Evolutionary conservation across 1,140 invertebrate genomes (phyloP).

Genomic region (Aleiodes sp.): DNA sequence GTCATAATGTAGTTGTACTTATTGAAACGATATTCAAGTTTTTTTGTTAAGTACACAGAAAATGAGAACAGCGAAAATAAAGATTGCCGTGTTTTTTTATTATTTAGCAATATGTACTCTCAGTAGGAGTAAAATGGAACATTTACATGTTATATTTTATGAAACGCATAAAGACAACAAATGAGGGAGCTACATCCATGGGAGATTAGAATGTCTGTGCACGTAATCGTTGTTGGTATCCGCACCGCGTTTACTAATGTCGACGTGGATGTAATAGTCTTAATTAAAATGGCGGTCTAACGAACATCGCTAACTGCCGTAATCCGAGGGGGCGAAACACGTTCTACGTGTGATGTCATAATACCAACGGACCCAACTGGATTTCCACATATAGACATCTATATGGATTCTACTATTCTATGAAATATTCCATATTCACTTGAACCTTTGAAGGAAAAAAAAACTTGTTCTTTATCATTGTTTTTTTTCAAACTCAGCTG

Average conservation of each 20-base stretch:
- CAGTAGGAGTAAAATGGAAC: neutral
- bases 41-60: too few species aligned
- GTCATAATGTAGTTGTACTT: too few species aligned
- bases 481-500: neutral
- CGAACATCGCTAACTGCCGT: slow-evolving; percentile 51
- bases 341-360: slow-evolving; percentile 37
- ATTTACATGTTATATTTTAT: neutral
- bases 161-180: slow-evolving; percentile 20
- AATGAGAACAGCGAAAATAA: neutral
- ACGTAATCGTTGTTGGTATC: slow-evolving; percentile 41
- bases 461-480: too few species aligned
- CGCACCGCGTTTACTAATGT: slow-evolving; percentile 44
- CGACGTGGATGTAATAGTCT: slow-evolving; percentile 53
- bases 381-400: neutral
- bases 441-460: too few species aligned
- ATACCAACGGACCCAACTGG: slow-evolving; percentile 16
- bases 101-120: neutral
- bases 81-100: neutral
- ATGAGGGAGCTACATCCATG: slow-evolving; percentile 24
- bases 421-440: neutral
- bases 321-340: slow-evolving; percentile 42
- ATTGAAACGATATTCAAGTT: too few species aligned
- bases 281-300: slow-evolving; percentile 56
- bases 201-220: slow-evolving; percentile 39
- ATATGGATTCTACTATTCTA: neutral